These are phyloP conservation scores for Acanthaster planci DNA, from an alignment of 35 echinoderm and acorn worm species.

Conservation along the genomic window DNA sequence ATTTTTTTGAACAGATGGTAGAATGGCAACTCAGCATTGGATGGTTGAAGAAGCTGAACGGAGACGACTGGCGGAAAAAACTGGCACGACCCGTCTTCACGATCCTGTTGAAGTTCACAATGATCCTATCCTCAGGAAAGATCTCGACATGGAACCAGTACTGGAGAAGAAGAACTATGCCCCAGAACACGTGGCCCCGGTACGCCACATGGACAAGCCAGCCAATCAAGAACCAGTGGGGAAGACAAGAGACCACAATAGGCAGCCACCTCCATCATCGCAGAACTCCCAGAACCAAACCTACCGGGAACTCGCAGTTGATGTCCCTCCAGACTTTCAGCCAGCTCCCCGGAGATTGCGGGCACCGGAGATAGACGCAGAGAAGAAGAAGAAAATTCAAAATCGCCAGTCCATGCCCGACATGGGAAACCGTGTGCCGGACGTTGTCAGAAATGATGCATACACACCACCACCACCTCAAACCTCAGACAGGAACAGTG, in stretches of 20 bases:
- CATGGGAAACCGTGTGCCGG: constrained; percentile 29
- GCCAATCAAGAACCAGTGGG: not conserved
- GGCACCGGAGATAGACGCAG: constrained; percentile 43
- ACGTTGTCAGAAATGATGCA: constrained; percentile 5
- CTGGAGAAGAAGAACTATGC: constrained; percentile 50
- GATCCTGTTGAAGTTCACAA: constrained; percentile 1
- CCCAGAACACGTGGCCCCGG: constrained; percentile 38
- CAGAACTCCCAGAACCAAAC: not conserved
- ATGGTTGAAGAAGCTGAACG: constrained; percentile 89
- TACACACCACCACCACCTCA: constrained; percentile 24
- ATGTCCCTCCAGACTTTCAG: constrained; percentile 20
- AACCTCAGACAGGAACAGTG: constrained; percentile 10
- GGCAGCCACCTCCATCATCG: not conserved
- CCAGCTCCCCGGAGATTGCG: constrained; percentile 25
- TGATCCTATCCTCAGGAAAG: constrained; percentile 26
- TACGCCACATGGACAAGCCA: not conserved
- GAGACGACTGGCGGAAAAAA: constrained; percentile 61
- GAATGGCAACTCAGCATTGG: constrained; percentile 75
- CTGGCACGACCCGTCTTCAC: constrained; percentile 10
- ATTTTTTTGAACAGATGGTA: constrained; percentile 53
- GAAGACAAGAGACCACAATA: not conserved
- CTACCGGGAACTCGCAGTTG: constrained; percentile 16
- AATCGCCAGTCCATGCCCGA: constrained; percentile 80
- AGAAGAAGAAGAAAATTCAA: constrained; percentile 68
- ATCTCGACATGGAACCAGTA: constrained; percentile 50